Base-by-base conservation (phyloP, 2,888 invertebrate genomes). In the Ligdia adustata region DNA sequence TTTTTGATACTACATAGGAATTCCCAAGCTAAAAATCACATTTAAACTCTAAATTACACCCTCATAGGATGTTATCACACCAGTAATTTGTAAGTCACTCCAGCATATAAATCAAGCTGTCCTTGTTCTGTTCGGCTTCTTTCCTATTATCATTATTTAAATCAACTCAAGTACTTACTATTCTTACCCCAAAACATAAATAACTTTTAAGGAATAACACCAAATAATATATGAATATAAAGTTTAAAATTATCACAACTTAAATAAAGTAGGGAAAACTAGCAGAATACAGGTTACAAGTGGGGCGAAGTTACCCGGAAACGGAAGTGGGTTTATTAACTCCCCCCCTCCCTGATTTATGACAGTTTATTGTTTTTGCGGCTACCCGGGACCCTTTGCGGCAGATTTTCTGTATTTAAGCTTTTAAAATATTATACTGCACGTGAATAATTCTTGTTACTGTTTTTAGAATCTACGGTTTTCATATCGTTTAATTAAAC, bases 331-430 rank as follows among this genome's bases (percentile, higher is more conserved):
- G 73, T 80, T 76, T 79, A 81, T 82, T 80, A 81, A 81, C 73
- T 82, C 75, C 71, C 28, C n/a, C 46, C 15, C 27, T 9, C 33
- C 56, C 64, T 82, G 83, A 82, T 83, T 82, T 83, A 82, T 80
- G 72, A 66, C 70, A 78, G 77, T 82, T 81, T 79, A 81, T 82
- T 81, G 82, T 83, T 82, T 82, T 73, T 63, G 69, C 47, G 63
- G 68, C 53, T 43, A 55, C 55, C 50, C 53, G 40, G 38, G 43
- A 48, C 54, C 60, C 59, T 59, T 59, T 59, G 66, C 55, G 71
- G 66, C 71, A 55, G 47, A 13, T 57, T 69, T 64, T 16, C n/a
- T n/a, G n/a, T n/a, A n/a, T n/a, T n/a, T n/a, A n/a, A n/a, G n/a
- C n/a, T n/a, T n/a, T n/a, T n/a, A n/a, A n/a, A n/a, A n/a, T n/a